phyloP scores from a whole-genome alignment of 2,888 invertebrate genomes.

The Elmis aenea region DNA sequence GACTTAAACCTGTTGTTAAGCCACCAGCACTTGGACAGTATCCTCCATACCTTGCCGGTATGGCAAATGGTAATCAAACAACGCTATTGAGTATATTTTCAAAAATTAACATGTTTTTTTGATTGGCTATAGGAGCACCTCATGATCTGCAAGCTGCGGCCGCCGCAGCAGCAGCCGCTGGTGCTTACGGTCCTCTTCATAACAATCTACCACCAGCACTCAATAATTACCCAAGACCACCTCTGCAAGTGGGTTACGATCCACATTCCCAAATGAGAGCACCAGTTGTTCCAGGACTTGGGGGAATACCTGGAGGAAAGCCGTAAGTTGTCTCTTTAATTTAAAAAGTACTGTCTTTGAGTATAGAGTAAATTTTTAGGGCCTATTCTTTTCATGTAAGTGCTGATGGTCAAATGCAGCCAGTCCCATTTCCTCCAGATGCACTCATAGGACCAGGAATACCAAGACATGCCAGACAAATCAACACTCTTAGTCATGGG shows the following conservation, averaged over 20 bases:
- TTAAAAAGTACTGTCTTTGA: background rate
- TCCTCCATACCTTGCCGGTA: conserved; percentile 55
- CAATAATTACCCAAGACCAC: conserved; percentile 62
- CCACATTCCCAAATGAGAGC: conserved; percentile 64
- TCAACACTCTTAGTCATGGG: conserved; percentile 91
- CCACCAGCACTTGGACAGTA: conserved; percentile 53
- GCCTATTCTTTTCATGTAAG: conserved; percentile 94
- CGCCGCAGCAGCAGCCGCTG: conserved; percentile 46
- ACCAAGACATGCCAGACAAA: conserved; percentile 86
- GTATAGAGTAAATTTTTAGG: conserved; percentile 52
- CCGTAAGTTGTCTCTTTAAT: conserved; percentile 83
- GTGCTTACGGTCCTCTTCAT: conserved; percentile 54
- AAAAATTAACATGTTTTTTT: background rate
- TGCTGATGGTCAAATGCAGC: conserved; percentile 84
- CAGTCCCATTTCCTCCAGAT: conserved; percentile 92
- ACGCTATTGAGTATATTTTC: conserved; percentile 1
- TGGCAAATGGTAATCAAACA: conserved; percentile 46
- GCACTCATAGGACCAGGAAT: conserved; percentile 90
- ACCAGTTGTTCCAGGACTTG: conserved; percentile 58
- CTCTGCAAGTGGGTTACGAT: conserved; percentile 62
- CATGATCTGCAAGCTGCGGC: conserved; percentile 55
- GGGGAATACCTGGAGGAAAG: conserved; percentile 75
- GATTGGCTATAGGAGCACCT: conserved; percentile 47
- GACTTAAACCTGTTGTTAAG: conserved; percentile 54
- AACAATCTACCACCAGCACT: conserved; percentile 61